phyloP scores from a whole-genome alignment of 2,113 vertebrate genomes.

The Lichenostomus cassidix region DNA sequence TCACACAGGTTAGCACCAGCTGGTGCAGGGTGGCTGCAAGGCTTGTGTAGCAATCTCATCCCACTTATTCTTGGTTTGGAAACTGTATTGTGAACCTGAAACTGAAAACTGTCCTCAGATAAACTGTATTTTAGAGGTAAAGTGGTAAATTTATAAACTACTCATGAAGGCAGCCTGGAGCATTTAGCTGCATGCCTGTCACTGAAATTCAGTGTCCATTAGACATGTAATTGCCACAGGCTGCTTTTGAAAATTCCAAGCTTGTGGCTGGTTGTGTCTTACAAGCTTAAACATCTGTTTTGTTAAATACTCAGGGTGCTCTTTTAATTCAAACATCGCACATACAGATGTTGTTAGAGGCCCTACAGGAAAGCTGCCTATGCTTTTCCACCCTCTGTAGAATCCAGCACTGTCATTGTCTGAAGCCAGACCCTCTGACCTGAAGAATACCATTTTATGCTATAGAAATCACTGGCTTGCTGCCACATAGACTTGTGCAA shows the following conservation, averaged over 20 bases:
- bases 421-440: neutral
- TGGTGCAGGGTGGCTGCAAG: neutral
- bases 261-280: neutral
- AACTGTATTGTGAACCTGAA: neutral
- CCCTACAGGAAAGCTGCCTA: neutral
- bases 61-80: neutral
- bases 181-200: neutral
- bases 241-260: neutral
- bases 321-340: neutral
- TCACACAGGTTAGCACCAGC: neutral
- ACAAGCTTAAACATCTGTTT: neutral
- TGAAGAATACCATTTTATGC: neutral
- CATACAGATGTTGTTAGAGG: neutral
- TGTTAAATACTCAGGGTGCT: constrained; percentile 4
- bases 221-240: neutral
- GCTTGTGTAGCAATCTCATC: neutral
- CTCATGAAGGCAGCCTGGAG: constrained; percentile 1
- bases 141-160: neutral
- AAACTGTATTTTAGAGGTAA: neutral
- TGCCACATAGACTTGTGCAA: neutral
- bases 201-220: neutral
- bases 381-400: neutral
- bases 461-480: neutral
- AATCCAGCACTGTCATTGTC: neutral
- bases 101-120: neutral